Evolutionary conservation across 2,888 invertebrate species (phyloP).

Genomic region (Trachelus tabidus): DNA sequence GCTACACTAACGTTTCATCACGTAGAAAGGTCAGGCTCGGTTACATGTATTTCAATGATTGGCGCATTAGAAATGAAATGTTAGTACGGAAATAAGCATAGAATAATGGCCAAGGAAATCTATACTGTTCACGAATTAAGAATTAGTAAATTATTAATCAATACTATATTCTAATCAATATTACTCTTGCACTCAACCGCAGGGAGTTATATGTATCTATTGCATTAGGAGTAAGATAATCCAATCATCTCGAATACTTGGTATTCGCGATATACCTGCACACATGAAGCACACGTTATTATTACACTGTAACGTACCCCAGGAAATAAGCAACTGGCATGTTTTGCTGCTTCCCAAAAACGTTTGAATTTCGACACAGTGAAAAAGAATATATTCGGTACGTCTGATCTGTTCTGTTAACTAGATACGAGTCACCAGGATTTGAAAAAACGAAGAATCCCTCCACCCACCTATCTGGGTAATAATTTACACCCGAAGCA

Average conservation of each 20-base stretch:
- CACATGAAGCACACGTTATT: not conserved
- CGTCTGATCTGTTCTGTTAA: not conserved
- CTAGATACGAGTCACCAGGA: too few species aligned
- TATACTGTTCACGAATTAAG: not conserved
- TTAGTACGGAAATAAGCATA: not conserved
- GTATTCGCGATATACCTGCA: not conserved
- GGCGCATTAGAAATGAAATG: not conserved
- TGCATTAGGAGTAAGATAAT: not conserved
- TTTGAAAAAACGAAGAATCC: too few species aligned
- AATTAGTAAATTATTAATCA: not conserved
- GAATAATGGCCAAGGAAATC: not conserved
- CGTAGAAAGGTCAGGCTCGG: too few species aligned
- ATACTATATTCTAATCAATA: not conserved
- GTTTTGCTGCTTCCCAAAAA: conserved; percentile 7
- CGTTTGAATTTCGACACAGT: not conserved
- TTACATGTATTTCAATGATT: too few species aligned
- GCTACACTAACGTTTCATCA: too few species aligned
- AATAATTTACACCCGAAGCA: not conserved
- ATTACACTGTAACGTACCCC: conserved; percentile 9
- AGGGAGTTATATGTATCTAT: not conserved
- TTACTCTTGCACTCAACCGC: not conserved
- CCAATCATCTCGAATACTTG: not conserved
- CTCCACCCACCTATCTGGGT: not conserved
- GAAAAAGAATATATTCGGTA: not conserved
- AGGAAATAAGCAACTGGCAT: conserved; percentile 14